Percentiles rank a stretch among this genome's conserved stretches.
phyloP scores from a whole-genome alignment of 2,888 invertebrate genomes.

The Maniola hyperantus region DNA sequence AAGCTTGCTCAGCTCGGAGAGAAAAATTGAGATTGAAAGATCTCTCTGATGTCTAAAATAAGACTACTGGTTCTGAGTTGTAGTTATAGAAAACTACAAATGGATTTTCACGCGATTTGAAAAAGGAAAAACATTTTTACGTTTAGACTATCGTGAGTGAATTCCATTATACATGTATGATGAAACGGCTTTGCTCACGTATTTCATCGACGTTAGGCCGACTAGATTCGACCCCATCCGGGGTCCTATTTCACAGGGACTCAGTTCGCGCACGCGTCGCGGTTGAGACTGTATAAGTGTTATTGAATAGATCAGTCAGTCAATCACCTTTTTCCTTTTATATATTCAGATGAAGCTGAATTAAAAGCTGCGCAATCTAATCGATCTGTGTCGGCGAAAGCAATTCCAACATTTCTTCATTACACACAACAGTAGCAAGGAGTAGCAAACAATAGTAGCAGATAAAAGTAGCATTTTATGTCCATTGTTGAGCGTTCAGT shows the following conservation, averaged over 20 bases:
- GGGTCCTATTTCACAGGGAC: too few species aligned
- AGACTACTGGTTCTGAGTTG: background rate
- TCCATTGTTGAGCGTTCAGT: slow-evolving; percentile 22
- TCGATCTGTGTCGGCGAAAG: slow-evolving; percentile 14
- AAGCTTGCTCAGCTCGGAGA: slow-evolving; percentile 28
- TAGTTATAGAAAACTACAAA: background rate
- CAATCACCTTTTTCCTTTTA: too few species aligned
- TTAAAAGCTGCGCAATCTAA: background rate
- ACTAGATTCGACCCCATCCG: too few species aligned
- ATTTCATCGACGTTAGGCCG: too few species aligned
- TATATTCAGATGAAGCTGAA: too few species aligned
- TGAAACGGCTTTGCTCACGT: too few species aligned
- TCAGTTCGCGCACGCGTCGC: too few species aligned
- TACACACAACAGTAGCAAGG: slow-evolving; percentile 21
- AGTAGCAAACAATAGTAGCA: slow-evolving; percentile 31
- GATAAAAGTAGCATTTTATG: slow-evolving; percentile 32
- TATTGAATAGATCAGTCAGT: too few species aligned
- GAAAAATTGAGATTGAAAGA: slow-evolving; percentile 35
- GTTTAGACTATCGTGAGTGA: too few species aligned
- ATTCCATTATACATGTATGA: too few species aligned
- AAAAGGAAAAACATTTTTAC: background rate
- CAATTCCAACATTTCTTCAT: slow-evolving; percentile 26
- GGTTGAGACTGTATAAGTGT: too few species aligned
- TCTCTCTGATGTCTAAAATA: background rate
- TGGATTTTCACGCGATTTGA: background rate